Conservation (phyloP, 2,797 vertebrate species). For the Acipenser ruthenus region DNA sequence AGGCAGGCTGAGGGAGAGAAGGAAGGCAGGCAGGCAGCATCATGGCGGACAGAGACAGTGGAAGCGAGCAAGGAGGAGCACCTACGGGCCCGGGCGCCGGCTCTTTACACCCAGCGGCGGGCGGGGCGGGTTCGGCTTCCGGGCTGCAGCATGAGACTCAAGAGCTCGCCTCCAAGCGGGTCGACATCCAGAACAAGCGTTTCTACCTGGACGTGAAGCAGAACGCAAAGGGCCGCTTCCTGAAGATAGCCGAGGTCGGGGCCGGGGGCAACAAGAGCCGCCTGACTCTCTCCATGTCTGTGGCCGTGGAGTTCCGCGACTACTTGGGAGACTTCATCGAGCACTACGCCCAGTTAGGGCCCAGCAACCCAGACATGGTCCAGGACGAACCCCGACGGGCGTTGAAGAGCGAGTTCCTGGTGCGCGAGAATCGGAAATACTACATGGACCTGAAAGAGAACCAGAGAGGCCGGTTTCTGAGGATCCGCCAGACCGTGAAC, state of each 20-base stretch:
- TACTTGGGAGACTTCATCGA: slow-evolving; percentile 98
- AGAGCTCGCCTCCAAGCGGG: slow-evolving; percentile 94
- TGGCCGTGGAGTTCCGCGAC: slow-evolving; percentile 94
- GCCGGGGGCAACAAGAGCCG: slow-evolving; percentile 94
- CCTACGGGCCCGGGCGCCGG: slow-evolving; percentile 70
- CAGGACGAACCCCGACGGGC: slow-evolving; percentile 92
- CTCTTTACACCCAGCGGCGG: slow-evolving; percentile 53
- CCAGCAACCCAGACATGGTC: slow-evolving; percentile 85
- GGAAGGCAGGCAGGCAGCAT: slow-evolving; percentile 82
- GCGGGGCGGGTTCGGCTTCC: slow-evolving; percentile 71
- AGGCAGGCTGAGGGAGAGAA: slow-evolving; percentile 72
- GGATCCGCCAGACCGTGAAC: slow-evolving; percentile 95
- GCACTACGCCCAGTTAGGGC: slow-evolving; percentile 94
- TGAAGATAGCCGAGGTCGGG: slow-evolving; percentile 98
- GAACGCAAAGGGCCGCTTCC: slow-evolving; percentile 97
- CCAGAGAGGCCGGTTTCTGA: slow-evolving; percentile 93
- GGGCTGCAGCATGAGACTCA: slow-evolving; percentile 93
- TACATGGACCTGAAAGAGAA: slow-evolving; percentile 98
- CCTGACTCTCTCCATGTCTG: slow-evolving; percentile 93
- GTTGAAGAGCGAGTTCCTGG: slow-evolving; percentile 92
- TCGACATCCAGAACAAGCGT: slow-evolving; percentile 98
- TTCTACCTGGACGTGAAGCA: slow-evolving; percentile 98
- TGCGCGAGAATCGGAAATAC: slow-evolving; percentile 96
- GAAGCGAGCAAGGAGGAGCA: slow-evolving; percentile 89
- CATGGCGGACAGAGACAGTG: slow-evolving; percentile 98